These are phyloP conservation scores for Pterocles burchelli DNA, from an alignment of 2,113 vertebrate genomes.

Conservation along the genomic window DNA sequence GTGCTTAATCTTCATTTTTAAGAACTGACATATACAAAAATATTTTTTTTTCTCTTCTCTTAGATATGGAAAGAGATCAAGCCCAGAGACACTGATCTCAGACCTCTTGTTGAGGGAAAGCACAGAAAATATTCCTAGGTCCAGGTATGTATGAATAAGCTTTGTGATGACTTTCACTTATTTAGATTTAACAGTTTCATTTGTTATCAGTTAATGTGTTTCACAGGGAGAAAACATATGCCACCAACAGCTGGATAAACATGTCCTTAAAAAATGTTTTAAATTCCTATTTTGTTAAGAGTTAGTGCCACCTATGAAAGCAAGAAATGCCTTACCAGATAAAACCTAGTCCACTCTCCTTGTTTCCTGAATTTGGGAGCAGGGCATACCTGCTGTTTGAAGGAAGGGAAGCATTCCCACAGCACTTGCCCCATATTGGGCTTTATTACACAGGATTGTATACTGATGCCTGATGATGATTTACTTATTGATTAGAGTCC, in stretches of 20 bases:
- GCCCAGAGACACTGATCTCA: constrained; percentile 89
- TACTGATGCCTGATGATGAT: neutral
- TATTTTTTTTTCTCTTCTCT: neutral
- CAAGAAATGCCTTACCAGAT: neutral
- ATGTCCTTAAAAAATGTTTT: neutral
- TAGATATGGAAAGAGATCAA: constrained; percentile 96
- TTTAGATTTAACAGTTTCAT: neutral
- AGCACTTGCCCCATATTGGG: neutral
- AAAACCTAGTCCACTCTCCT: neutral
- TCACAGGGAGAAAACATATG: neutral
- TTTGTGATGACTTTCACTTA: neutral
- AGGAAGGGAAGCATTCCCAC: neutral
- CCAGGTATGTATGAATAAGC: constrained; percentile 76
- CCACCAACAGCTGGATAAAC: neutral
- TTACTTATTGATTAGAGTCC: neutral
- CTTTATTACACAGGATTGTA: neutral
- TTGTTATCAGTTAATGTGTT: neutral
- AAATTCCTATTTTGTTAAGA: neutral
- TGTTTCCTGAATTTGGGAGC: neutral
- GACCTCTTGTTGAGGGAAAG: constrained; percentile 92
- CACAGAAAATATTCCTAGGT: constrained; percentile 88
- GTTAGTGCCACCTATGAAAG: neutral
- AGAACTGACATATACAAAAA: neutral
- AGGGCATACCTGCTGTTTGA: neutral
- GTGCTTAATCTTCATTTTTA: neutral